Percentiles rank a stretch among this genome's conserved stretches.
phyloP scores from a whole-genome alignment of 2,113 vertebrate genomes.

The Pollachius pollachius region DNA sequence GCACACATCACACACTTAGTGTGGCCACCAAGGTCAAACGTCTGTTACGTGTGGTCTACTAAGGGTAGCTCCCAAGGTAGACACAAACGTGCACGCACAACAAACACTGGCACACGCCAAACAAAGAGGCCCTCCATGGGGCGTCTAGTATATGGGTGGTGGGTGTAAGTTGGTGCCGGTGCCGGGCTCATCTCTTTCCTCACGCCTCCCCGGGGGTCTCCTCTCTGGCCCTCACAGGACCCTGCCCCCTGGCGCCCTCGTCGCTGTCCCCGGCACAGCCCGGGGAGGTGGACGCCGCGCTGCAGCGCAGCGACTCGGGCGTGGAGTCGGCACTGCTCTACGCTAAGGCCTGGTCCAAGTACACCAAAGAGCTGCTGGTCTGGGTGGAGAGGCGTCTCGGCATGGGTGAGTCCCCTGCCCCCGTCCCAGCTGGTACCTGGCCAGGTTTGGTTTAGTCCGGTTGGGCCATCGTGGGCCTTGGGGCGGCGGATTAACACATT shows the following conservation, averaged over 20 bases:
- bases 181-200: background rate
- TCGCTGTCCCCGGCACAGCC: conserved; percentile 72
- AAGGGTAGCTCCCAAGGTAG: no score
- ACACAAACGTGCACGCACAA: background rate
- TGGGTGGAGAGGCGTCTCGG: conserved; percentile 95
- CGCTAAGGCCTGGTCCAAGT: conserved; percentile 96
- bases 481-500: no score
- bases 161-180: no score
- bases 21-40: conserved; percentile 60
- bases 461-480: no score
- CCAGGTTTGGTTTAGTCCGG: no score
- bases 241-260: conserved; percentile 57
- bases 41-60: conserved; percentile 48
- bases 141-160: no score
- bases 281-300: conserved; percentile 83
- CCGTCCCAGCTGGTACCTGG: no score
- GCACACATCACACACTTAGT: conserved; percentile 33
- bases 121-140: background rate
- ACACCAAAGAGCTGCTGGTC: conserved; percentile 92
- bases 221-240: conserved; percentile 36
- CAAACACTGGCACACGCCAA: conserved; percentile 1
- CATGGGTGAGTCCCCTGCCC: conserved; percentile 80
- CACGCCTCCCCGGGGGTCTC: background rate
- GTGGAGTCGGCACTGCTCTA: conserved; percentile 91
- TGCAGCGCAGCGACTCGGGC: conserved; percentile 84